Conservation (phyloP, 2,113 vertebrate genomes). For the Tupaia tana region DNA sequence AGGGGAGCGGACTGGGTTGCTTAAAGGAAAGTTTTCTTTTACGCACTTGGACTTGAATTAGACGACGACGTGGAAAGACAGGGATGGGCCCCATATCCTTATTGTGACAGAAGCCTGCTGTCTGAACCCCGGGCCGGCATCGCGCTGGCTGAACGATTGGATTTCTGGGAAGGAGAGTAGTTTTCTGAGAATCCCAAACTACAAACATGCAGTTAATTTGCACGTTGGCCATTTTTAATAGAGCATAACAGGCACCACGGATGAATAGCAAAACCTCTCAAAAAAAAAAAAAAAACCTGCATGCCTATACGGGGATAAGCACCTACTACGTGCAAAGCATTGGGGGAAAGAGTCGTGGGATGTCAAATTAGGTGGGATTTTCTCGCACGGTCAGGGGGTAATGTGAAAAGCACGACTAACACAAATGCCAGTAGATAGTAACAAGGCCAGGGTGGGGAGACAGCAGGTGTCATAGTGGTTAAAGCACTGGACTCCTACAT, state of each 20-base stretch:
- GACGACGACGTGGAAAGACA: background rate
- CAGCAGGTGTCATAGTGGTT: no score
- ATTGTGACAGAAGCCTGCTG: no score
- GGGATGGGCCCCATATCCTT: background rate
- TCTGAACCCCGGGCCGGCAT: background rate
- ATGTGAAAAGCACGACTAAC: rapidly evolving
- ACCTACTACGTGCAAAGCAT: background rate
- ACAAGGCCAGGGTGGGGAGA: background rate
- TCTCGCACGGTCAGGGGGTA: background rate
- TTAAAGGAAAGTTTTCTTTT: background rate
- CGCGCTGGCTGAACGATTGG: background rate
- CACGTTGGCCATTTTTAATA: background rate
- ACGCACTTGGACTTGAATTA: background rate
- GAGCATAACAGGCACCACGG: background rate
- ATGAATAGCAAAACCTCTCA: background rate
- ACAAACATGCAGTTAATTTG: background rate
- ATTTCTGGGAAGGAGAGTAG: background rate
- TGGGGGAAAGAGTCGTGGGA: background rate
- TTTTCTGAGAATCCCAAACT: background rate
- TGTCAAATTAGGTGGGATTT: no score
- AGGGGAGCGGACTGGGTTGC: background rate
- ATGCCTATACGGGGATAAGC: background rate
- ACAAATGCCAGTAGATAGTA: background rate
- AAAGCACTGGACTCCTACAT: no score
- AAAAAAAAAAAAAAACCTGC: background rate